Base-by-base conservation (phyloP, 35 echinoderm and acorn worm species). In the Hemicentrotus pulcherrimus region DNA sequence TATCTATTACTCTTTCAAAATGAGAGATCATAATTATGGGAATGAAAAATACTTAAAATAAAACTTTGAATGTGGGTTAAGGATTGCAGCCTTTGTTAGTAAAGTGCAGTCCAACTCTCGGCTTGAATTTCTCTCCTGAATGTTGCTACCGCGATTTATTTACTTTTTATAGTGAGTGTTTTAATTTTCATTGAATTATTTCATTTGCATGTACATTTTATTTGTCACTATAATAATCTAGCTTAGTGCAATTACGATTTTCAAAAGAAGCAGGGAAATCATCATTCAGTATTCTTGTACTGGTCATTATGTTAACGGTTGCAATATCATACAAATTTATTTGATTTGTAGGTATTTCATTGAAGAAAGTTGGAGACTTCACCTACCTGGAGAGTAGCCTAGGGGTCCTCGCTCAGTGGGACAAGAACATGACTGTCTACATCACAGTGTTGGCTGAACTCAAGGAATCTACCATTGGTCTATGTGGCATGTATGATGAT, bases 401-500 rank as follows among this genome's bases (percentile, higher is more conserved):
- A 7, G 96, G 96, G 2, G 89, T 98, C n/a, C 32, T 92, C 19
- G 96, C 96, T 46, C 95, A 95, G 47, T 99, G 96, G 96, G 98
- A 99, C 86, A 91, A 35, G 15, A 88, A 47, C 28, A 96, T 95
- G 94, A 95, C 95, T 28, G 47, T 97, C 61, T 91, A 97, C 32
- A 30, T 99, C 48, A 95, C 96, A 31, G 94, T 99, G 1, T 78
- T 96, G 22, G 30, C 78, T 86, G 94, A 96, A 28, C 48, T 99
- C 18, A 94, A 96, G 61, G 90, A 94, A 33, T 94, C 88, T 24
- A 95, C 96, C 6, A 31, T 96, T 9, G 98, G 98, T 61, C 85
- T 99, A 15, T 99, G 98, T 91, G 98, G 98, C 16, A 95, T 96
- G 10, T 99, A 96, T 89, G 96, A 99, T 90, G 96, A 99, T 94